Evolutionary conservation across 2,888 invertebrate species (phyloP), one percentile per base, ranked within the genome.

Genomic region (Spodoptera picta): DNA sequence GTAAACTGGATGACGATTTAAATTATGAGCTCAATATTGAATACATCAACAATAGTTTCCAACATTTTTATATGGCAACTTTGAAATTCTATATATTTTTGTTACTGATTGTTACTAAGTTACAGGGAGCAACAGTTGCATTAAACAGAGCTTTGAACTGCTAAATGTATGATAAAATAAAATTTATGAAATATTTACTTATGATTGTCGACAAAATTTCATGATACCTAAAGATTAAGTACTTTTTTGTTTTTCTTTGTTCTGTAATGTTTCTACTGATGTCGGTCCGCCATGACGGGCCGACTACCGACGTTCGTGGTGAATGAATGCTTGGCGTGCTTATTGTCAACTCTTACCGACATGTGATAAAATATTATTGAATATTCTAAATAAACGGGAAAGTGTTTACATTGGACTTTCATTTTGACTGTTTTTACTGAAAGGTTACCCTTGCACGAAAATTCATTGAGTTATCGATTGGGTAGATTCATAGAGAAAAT

Each of bases 381-480:
- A 86, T 90, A 92, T 91, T 92, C 91, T 88, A 89, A 93, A 92
- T 92, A 93, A 93, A 92, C 81, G 87, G 86, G 85, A 90, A 92
- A 90, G 88, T 89, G 88, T 92, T 90, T 75, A 80, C 48, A 64
- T 14, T 59, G 63, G 77, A 67, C 46, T 86, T 90, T 91, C 82
- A 77, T 82, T 83, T 86, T 84, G 23, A 31, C 36, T 55, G 19
- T 19, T 19, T 19, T 19, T 19, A 1, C 19, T 19, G 19, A 19
- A 19, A 19, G 19, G 19, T 19, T 19, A 41, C 47, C 19, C 47
- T 50, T 24, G 31, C 24, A 27, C 27, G 4, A 27, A 19, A 9
- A 2, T 36, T 36, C 36, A 9, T 2, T 36, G 36, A 7, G 7
- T 36, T 9, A 36, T 36, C 7, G 36, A 36, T 36, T 36, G 9